phyloP scores from a whole-genome alignment of 2,113 vertebrate species.

The Excalfactoria chinensis region DNA sequence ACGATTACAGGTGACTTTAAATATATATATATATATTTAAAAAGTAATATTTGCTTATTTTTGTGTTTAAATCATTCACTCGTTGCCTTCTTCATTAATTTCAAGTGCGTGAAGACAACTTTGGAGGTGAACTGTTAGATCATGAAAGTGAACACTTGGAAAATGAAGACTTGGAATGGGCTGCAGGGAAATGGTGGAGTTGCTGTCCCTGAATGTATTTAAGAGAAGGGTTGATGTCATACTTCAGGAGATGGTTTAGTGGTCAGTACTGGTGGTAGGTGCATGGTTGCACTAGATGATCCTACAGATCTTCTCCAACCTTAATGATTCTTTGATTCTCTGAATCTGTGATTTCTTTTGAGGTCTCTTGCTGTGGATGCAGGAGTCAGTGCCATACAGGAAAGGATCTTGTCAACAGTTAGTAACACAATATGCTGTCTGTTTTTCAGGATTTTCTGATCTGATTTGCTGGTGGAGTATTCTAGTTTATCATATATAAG shows the following conservation, averaged over 20 bases:
- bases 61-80: not conserved
- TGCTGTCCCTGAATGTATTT: too few relatives aligned
- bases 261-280: too few relatives aligned
- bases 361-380: not conserved
- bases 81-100: not conserved
- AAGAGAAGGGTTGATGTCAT: too few relatives aligned
- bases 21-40: not conserved
- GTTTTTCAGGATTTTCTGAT: not conserved
- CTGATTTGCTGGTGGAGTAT: not conserved
- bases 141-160: not conserved
- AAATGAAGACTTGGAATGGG: too few relatives aligned
- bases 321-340: too few relatives aligned
- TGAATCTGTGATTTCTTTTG: too few relatives aligned
- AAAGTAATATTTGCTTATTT: not conserved
- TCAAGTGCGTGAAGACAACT: not conserved
- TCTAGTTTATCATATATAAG: not conserved
- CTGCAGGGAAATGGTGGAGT: too few relatives aligned
- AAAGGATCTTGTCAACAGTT: not conserved
- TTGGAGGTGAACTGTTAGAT: not conserved
- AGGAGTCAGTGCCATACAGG: not conserved
- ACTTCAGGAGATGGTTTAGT: too few relatives aligned
- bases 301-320: too few relatives aligned
- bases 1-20: not conserved
- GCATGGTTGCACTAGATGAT: too few relatives aligned
- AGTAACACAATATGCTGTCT: not conserved